Evolutionary conservation across 2,797 vertebrate species (phyloP).

Genomic region (Glyptemys insculpta): DNA sequence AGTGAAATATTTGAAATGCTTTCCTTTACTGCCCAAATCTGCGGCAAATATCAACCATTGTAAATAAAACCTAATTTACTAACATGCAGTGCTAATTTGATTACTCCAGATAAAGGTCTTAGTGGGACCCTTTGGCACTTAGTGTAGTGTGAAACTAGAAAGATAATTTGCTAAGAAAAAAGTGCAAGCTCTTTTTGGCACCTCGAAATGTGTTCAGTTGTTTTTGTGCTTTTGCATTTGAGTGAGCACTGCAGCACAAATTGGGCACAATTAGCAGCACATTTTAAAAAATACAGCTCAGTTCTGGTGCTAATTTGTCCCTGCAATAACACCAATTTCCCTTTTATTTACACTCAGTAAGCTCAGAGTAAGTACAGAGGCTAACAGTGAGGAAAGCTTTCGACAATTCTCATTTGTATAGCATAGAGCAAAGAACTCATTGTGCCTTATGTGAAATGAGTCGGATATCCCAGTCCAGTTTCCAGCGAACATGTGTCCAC

Average conservation of each 20-base stretch:
- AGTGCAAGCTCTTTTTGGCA: slow-evolving; percentile 75
- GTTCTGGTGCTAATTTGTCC: slow-evolving; percentile 82
- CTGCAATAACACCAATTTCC: slow-evolving; percentile 80
- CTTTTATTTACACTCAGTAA: slow-evolving; percentile 79
- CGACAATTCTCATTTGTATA: slow-evolving; percentile 80
- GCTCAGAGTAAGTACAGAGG: slow-evolving; percentile 69
- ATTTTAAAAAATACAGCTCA: slow-evolving; percentile 78
- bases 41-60: slow-evolving; percentile 70
- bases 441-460: slow-evolving; percentile 77
- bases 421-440: slow-evolving; percentile 81
- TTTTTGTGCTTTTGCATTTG: slow-evolving; percentile 79
- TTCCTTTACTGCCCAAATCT: slow-evolving; percentile 41
- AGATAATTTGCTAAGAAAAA: slow-evolving; percentile 78
- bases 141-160: slow-evolving; percentile 70
- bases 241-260: slow-evolving; percentile 78
- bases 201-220: slow-evolving; percentile 72
- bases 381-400: slow-evolving; percentile 78
- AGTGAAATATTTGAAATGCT: slow-evolving; percentile 55
- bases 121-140: slow-evolving; percentile 68
- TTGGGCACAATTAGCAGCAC: slow-evolving; percentile 81
- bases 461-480: slow-evolving; percentile 79
- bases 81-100: slow-evolving; percentile 79
- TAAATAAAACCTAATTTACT: slow-evolving; percentile 76
- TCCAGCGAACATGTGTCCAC: slow-evolving; percentile 80
- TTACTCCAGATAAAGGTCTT: slow-evolving; percentile 78